Percentiles rank a stretch among this genome's conserved stretches.
These are phyloP conservation scores for Daphoenositta chrysoptera DNA, from an alignment of 2,113 vertebrate genomes.

Conservation along the genomic window DNA sequence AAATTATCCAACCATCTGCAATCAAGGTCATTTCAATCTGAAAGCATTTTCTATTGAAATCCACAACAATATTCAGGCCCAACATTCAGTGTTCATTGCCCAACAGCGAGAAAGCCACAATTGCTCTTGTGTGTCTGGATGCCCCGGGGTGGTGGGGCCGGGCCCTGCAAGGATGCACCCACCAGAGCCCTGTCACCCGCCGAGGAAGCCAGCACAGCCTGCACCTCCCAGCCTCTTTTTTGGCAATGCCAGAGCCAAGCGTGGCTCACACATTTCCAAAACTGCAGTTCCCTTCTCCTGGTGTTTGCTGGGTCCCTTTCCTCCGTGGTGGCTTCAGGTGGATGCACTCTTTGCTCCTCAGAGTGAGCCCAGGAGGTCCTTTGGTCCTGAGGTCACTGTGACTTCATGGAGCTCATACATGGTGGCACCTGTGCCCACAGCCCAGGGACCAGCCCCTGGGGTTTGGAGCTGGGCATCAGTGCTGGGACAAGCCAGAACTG, in stretches of 20 bases:
- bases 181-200: background rate
- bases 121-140: background rate
- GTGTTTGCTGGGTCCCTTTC: background rate
- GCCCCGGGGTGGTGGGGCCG: background rate
- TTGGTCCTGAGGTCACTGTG: background rate
- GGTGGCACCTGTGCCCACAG: background rate
- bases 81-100: background rate
- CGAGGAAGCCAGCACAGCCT: background rate
- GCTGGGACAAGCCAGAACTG: background rate
- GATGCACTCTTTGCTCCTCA: rapidly evolving
- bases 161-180: background rate
- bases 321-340: rapidly evolving
- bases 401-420: background rate
- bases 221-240: background rate
- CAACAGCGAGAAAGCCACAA: background rate
- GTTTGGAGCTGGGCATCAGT: rapidly evolving
- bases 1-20: background rate
- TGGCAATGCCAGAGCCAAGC: background rate
- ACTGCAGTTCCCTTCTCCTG: background rate
- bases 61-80: background rate
- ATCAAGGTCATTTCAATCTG: background rate
- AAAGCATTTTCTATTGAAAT: constrained; percentile 32
- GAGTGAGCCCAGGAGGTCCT: background rate
- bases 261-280: background rate
- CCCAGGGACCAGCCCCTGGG: background rate